A percentile compares a stretch with the other conserved stretches of the same genome.
Conservation (phyloP, 1,140 invertebrate genomes). For the Hyposmocoma kahamanoa region DNA sequence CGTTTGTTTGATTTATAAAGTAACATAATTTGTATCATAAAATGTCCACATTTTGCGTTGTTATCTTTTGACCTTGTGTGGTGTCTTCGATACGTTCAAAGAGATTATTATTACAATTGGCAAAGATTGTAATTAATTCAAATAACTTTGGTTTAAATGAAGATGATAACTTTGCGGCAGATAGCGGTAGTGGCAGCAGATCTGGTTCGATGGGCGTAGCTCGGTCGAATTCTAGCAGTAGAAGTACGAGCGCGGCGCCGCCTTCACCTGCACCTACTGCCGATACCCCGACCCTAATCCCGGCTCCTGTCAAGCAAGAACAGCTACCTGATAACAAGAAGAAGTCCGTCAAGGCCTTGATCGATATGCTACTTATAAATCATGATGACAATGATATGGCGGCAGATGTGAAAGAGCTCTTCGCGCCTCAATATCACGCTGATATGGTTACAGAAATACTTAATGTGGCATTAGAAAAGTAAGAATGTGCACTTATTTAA, state of each 20-base stretch:
- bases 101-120: too few relatives aligned
- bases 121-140: too few relatives aligned
- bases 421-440: constrained; percentile 38
- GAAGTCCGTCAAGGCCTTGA: constrained; percentile 38
- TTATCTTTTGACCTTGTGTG: too few relatives aligned
- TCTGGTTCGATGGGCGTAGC: constrained; percentile 37
- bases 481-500: too few relatives aligned
- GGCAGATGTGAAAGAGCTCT: constrained; percentile 34
- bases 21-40: too few relatives aligned
- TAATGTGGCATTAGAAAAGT: constrained; percentile 52
- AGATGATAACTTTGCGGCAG: constrained; percentile 17
- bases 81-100: too few relatives aligned
- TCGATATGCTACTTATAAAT: constrained; percentile 40
- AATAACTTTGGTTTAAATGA: too few relatives aligned
- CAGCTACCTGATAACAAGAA: constrained; percentile 36
- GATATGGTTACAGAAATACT: constrained; percentile 51
- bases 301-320: constrained; percentile 27
- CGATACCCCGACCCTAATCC: constrained; percentile 9
- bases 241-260: constrained; percentile 22
- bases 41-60: too few relatives aligned
- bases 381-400: constrained; percentile 37
- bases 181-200: constrained; percentile 27
- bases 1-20: too few relatives aligned
- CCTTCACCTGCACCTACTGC: constrained; percentile 2
- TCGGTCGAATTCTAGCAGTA: constrained; percentile 36